Evolutionary conservation across 2,113 vertebrate genomes (phyloP), one percentile per base, ranked within the genome.

Genomic region (Channa argus): DNA sequence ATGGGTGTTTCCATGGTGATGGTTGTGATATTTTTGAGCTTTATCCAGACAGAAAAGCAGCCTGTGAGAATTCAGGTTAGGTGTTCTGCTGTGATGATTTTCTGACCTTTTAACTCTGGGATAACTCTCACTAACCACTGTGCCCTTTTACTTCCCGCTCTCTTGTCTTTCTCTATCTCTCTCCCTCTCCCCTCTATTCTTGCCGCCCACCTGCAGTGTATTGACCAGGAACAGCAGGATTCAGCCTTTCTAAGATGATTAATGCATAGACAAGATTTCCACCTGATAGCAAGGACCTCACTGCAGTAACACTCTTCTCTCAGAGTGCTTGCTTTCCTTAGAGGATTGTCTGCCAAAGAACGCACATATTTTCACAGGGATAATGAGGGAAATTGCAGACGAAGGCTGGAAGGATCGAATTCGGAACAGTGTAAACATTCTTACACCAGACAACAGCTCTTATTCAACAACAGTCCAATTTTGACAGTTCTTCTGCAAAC

Each of bases 181-280:
- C 47, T 13, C 33, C 62, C 56, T 38, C 47, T 43, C 13, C 41
- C 49, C 60, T 79, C 33, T 46, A 38, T 71, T 66, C 52, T 49
- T 76, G 71, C 64, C 45, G 11, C 49, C 73, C 86, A 76, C 88
- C 84, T 74, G 80, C 59, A 15, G 82, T 3, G 68, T 86, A 90
- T 90, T 71, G 88, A 88, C 77, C 74, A 83, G 58, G 56, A 74
- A 9, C 88, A 84, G 86, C 77, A 74, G 84, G 88, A 84, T 33
- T 52, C 62, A 50, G 60, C 70, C 79, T 71, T 51, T 66, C 68
- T 63, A 67, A 80, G 66, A 85, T 85, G 77, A 90, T 80, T 88
- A 82, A 85, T 83, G 68, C 77, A 88, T 79, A 72, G 78, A 79
- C 65, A 69, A 83, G 77, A 71, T 83, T 76, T 71, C 77, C 82